Base-by-base conservation (phyloP, 2,888 invertebrate genomes). In the Callimorpha dominula region DNA sequence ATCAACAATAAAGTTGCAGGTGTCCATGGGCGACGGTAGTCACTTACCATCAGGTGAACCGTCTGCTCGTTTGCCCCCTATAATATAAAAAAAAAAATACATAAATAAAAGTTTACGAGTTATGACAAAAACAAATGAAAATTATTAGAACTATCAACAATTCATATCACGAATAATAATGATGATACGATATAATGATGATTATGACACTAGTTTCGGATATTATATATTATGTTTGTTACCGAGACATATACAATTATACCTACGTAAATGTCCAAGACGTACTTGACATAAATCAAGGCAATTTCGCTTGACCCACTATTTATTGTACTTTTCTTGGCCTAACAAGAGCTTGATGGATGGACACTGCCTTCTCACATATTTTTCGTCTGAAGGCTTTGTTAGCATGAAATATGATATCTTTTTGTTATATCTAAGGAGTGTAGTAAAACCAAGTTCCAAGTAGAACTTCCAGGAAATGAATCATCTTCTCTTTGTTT, bases 251-350 rank as follows among this genome's bases (percentile, higher is more conserved):
- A 78, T 70, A 78, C 75, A 74, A 83, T 83, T 75, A 81, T 66
- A 66, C 68, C 78, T 66, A 66, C 68, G 71, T 49, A 68, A 69
- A 71, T 78, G 63, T 67, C 40, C 67, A 7, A 75, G 67, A 72
- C 71, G 65, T 73, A 67, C 73, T 67, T 71, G 77, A 72, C 65
- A 82, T 80, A 82, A 80, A 84, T 79, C 78, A 78, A 77, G 73
- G 74, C 79, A 73, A 72, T 79, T 84, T 68, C 70, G 72, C 82
- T 84, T 83, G 84, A 82, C 84, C 84, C 78, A 71, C 78, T 31
- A 31, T 31, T 76, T 79, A 84, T 78, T 81, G 81, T 78, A 74
- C 84, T 80, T 79, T 84, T 74, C 77, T 78, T 78, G 74, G 69
- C 72, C 72, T 74, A 64, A 60, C 78, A 66, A 71, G 73, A 77